Percentiles rank a stretch among this genome's conserved stretches.
phyloP scores from a whole-genome alignment of 2,113 vertebrate species.

The Stegastes partitus region DNA sequence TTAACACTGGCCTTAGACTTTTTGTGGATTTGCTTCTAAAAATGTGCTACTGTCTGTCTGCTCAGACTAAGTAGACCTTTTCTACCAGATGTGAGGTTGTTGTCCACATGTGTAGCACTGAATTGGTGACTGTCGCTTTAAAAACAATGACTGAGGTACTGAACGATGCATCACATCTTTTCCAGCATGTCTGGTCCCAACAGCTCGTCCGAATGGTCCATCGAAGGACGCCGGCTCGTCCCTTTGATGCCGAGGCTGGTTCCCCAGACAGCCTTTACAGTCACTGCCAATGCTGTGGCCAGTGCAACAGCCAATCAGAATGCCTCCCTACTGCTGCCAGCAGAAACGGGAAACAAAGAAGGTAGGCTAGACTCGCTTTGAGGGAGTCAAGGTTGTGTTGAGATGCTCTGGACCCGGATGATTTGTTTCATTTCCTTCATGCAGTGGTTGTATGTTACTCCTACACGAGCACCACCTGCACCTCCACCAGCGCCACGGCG shows the following conservation, averaged over 20 bases:
- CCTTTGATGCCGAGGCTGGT: constrained; percentile 97
- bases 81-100: background rate
- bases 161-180: background rate
- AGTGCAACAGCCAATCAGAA: constrained; percentile 95
- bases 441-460: constrained; percentile 98
- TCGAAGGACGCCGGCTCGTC: constrained; percentile 96
- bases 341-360: constrained; percentile 98
- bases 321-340: constrained; percentile 90
- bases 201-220: constrained; percentile 97
- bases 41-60: background rate
- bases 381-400: background rate
- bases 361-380: constrained; percentile 76
- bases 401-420: background rate
- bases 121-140: background rate
- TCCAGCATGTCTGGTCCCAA: constrained; percentile 97
- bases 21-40: too few species aligned
- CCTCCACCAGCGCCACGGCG: constrained; percentile 90
- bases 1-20: too few species aligned
- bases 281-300: constrained; percentile 94
- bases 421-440: background rate
- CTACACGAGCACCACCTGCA: constrained; percentile 96
- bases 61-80: background rate
- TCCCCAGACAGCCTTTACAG: constrained; percentile 96
- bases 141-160: background rate
- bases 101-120: background rate